These are phyloP conservation scores for Myotis daubentonii DNA, from an alignment of 2,797 vertebrate genomes.

Conservation along the genomic window DNA sequence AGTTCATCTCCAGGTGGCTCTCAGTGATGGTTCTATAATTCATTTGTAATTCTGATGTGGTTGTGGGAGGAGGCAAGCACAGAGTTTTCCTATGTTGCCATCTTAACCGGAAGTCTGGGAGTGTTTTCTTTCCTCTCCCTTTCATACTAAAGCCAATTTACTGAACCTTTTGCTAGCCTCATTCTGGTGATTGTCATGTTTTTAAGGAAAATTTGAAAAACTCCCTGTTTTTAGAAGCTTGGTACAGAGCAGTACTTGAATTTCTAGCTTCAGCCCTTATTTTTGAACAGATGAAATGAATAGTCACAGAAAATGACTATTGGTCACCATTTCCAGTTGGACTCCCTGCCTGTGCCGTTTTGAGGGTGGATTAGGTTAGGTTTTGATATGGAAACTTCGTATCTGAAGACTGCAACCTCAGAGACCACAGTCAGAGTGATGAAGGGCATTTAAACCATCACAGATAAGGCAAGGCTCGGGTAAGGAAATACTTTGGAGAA, in stretches of 20 bases:
- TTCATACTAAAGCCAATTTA: background rate
- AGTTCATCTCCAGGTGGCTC: background rate
- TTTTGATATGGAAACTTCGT: background rate
- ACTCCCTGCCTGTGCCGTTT: background rate
- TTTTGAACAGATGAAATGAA: background rate
- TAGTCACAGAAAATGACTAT: background rate
- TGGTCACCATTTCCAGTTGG: background rate
- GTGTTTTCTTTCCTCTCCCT: background rate
- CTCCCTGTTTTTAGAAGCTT: background rate
- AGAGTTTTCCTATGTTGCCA: background rate
- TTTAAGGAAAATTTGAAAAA: background rate
- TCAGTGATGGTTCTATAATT: background rate
- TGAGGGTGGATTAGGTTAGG: background rate
- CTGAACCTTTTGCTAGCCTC: background rate
- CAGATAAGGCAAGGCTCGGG: background rate
- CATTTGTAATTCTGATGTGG: background rate
- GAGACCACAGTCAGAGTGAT: background rate
- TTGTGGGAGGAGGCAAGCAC: background rate
- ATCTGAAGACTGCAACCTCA: background rate
- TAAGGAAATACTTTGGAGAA: background rate
- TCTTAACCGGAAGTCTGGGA: background rate
- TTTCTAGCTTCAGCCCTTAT: background rate
- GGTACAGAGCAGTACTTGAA: background rate
- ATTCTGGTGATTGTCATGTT: background rate
- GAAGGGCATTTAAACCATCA: background rate